Base-by-base conservation (phyloP, 1,140 invertebrate species). In the Archivesica marissinica region DNA sequence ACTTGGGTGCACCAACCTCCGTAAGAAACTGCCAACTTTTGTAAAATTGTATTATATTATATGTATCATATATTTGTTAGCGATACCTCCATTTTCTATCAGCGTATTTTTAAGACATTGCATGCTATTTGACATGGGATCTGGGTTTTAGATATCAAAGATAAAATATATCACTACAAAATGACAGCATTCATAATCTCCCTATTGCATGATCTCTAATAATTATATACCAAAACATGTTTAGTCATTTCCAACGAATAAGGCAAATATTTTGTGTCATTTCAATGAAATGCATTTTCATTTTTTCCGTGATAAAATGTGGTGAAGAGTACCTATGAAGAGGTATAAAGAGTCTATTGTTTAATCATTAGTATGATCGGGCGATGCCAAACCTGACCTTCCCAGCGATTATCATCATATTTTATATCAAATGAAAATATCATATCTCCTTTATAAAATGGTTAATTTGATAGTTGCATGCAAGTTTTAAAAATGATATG, bases 201-300 rank as follows among this genome's bases (percentile, higher is more conserved):
- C 39, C 56, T 64, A 79, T 79, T 79, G 76, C 76, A 79, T 79
- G 76, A 44, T 66, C 33, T 4, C n/a, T 30, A 13, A 39, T 79
- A 61, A 79, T 79, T 79, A 79, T 54, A 44, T 25, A 47, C 30
- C 44, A 11, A 4, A 44, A 30, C 33, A 13, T 56, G 38, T 59
- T 59, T 13, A 76, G 38, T 56, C 50, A 35, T 76, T 76, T 59
- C 50, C 39, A 56, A 56, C 39, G 50, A 76, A 41, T 59, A 76
- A 56, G 59, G 74, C 33, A 56, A 76, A 76, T 76, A 76, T 76
- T 76, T 76, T 76, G 30, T 76, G 74, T 76, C 74, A 76, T 76
- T 76, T 56, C 33, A 76, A 13, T 76, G 33, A 76, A 52, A 44
- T 72, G 28, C 39, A 44, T 47, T 72, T 50, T 72, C 68, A 72